Evolutionary conservation across 2,113 vertebrate species (phyloP).

Genomic region (Varanus salvator): DNA sequence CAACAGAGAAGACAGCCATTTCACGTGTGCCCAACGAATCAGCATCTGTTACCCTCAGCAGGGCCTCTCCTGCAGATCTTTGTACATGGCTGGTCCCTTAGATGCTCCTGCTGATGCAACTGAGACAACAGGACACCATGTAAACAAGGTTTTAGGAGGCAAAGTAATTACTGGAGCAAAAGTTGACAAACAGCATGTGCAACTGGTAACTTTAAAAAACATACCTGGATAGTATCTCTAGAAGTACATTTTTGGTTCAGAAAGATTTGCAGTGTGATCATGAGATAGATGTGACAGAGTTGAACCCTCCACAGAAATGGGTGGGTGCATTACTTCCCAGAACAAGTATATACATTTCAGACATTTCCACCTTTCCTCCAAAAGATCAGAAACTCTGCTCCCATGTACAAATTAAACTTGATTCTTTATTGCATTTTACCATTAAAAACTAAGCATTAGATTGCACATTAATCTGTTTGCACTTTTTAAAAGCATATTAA

Average conservation of each 20-base stretch:
- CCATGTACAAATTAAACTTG: neutral
- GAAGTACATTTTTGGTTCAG: neutral
- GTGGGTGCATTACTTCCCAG: neutral
- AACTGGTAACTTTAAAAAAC: neutral
- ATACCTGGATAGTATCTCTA: neutral
- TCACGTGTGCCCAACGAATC: no score
- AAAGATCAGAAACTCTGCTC: neutral
- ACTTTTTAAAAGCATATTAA: neutral
- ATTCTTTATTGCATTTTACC: neutral
- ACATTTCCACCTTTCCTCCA: neutral
- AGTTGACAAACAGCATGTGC: neutral
- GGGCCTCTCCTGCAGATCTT: no score
- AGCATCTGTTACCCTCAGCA: no score
- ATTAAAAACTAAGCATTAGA: no score
- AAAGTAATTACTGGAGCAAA: neutral
- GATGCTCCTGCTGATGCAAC: no score
- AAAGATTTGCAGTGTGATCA: neutral
- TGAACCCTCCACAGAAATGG: neutral
- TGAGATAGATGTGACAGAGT: neutral
- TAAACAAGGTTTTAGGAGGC: no score
- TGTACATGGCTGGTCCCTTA: no score
- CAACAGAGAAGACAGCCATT: no score
- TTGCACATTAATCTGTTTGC: neutral
- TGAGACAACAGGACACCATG: no score
- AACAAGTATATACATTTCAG: neutral